These are phyloP conservation scores for Plebejus argus DNA, from an alignment of 2,888 invertebrate species.

Conservation along the genomic window DNA sequence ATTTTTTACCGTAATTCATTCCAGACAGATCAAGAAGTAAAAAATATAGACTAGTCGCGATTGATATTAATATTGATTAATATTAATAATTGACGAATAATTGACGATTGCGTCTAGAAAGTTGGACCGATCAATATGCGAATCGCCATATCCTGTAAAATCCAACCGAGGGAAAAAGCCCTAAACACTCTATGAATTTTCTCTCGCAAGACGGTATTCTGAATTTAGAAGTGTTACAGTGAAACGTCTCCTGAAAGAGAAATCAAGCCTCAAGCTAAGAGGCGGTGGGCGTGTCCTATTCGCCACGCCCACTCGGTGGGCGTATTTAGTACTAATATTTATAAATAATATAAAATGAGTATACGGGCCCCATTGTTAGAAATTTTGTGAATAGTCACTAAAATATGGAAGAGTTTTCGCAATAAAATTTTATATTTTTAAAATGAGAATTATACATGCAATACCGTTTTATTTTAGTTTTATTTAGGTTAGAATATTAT, in stretches of 20 bases:
- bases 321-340: conserved; percentile 53
- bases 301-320: conserved; percentile 65
- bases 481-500: too few species aligned
- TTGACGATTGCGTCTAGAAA: conserved; percentile 80
- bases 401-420: not conserved
- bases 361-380: conserved; percentile 24
- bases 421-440: not conserved
- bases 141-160: conserved; percentile 60
- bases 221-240: conserved; percentile 60
- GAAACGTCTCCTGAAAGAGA: conserved; percentile 57
- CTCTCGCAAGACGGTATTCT: conserved; percentile 46
- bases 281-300: conserved; percentile 68
- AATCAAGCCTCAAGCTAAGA: conserved; percentile 50
- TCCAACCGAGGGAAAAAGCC: conserved; percentile 47
- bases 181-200: conserved; percentile 46
- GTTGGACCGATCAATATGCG: conserved; percentile 70
- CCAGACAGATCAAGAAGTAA: not conserved
- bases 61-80: conserved; percentile 65
- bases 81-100: too few species aligned
- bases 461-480: too few species aligned
- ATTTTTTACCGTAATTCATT: not conserved
- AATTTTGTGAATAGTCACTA: not conserved
- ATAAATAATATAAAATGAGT: conserved; percentile 34
- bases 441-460: too few species aligned
- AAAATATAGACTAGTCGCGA: conserved; percentile 42